Percentiles rank a stretch among this genome's conserved stretches.
phyloP scores from a whole-genome alignment of 2,797 vertebrate genomes.

The Peromyscus melanophrys region DNA sequence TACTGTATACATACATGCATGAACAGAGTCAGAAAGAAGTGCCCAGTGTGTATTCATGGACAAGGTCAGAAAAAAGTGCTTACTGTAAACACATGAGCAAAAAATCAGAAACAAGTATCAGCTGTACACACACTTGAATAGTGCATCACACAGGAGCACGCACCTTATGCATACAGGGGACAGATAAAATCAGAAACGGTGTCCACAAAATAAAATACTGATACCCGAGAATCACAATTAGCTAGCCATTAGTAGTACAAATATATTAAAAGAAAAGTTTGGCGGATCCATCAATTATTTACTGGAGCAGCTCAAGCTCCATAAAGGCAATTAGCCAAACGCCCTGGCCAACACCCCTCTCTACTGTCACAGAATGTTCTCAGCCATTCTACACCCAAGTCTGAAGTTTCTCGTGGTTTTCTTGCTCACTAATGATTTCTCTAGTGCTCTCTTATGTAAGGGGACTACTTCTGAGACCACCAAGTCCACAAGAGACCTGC shows the following conservation, averaged over 20 bases:
- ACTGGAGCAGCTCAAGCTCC: background rate
- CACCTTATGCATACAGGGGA: background rate
- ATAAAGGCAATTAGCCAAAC: background rate
- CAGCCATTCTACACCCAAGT: background rate
- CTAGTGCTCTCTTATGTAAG: background rate
- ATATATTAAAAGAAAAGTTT: background rate
- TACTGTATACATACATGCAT: background rate
- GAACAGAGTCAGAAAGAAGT: background rate
- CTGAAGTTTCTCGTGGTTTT: background rate
- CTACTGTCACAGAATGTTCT: background rate
- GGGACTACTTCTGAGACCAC: background rate
- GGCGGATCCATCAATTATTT: background rate
- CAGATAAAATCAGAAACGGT: background rate
- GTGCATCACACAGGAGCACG: background rate
- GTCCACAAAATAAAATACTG: background rate
- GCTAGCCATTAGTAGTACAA: slow-evolving; percentile 23
- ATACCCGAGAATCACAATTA: background rate
- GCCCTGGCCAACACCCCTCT: background rate
- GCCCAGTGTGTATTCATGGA: no score
- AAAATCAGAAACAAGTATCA: background rate
- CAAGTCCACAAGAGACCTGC: background rate
- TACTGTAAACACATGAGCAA: background rate
- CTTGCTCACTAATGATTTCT: background rate
- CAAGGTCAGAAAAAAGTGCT: background rate
- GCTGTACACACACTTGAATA: background rate